These are phyloP conservation scores for Notechis scutatus DNA, from an alignment of 2,113 vertebrate genomes.

Conservation along the genomic window DNA sequence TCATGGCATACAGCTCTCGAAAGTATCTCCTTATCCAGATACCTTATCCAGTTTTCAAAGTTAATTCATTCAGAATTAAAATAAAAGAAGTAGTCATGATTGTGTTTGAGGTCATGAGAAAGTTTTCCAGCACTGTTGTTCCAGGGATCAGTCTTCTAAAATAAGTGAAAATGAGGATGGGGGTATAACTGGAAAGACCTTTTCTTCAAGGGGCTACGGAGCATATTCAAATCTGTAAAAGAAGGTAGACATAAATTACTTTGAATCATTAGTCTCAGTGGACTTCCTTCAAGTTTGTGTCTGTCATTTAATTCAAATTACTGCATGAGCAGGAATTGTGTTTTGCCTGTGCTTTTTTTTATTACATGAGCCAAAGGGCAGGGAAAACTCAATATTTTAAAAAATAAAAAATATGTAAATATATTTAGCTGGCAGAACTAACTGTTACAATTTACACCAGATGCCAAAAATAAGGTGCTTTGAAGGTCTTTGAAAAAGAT, in stretches of 20 bases:
- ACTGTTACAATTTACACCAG: not conserved
- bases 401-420: not conserved
- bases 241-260: not conserved
- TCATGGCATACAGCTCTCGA: too few relatives aligned
- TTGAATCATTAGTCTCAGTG: not conserved
- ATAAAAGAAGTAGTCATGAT: not conserved
- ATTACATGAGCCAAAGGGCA: constrained; percentile 20
- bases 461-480: constrained; percentile 45
- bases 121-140: not conserved
- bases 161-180: not conserved
- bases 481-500: constrained; percentile 33
- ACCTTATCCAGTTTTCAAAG: not conserved
- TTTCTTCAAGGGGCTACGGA: not conserved
- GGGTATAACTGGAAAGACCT: not conserved
- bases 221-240: not conserved
- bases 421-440: constrained; percentile 22
- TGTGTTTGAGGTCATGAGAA: too few relatives aligned
- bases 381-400: constrained; percentile 29
- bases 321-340: not conserved
- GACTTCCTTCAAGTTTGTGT: not conserved
- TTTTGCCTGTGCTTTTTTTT: constrained; percentile 3
- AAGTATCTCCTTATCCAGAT: not conserved
- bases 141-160: not conserved
- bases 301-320: constrained; percentile 4
- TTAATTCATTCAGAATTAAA: not conserved